Conservation (phyloP, 2,113 vertebrate species). For the Bubalus kerabau region DNA sequence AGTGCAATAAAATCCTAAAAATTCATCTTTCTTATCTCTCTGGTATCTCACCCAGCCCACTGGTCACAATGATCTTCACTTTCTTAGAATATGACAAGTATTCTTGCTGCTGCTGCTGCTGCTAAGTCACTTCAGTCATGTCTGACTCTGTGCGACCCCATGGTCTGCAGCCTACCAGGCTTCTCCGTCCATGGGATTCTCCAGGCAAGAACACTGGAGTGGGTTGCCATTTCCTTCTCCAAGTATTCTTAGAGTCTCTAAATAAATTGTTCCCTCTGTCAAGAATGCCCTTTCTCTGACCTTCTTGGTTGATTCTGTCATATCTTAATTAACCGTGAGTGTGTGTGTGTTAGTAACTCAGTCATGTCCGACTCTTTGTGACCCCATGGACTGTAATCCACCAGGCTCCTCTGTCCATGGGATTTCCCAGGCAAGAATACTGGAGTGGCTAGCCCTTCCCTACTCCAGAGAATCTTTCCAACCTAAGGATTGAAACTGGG, state of each 20-base stretch:
- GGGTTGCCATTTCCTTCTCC: too few species aligned
- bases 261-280: not conserved
- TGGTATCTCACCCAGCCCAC: not conserved
- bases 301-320: not conserved
- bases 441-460: not conserved
- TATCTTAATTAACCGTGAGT: not conserved
- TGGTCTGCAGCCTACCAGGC: too few species aligned
- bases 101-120: too few species aligned
- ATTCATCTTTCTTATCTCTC: not conserved
- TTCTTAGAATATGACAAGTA: not conserved
- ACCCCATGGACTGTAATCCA: not conserved
- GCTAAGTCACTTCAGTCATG: too few species aligned
- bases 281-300: not conserved
- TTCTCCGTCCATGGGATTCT: too few species aligned
- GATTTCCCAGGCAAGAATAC: not conserved
- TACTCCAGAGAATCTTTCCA: not conserved
- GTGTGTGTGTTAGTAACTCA: not conserved
- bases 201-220: too few species aligned
- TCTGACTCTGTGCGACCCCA: too few species aligned
- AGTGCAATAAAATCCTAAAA: not conserved
- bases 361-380: not conserved
- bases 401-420: not conserved
- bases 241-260: not conserved
- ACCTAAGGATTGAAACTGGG: not conserved
- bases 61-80: not conserved